Conservation (phyloP, 2,888 invertebrate species). For the Tenthredo scrophulariae region DNA sequence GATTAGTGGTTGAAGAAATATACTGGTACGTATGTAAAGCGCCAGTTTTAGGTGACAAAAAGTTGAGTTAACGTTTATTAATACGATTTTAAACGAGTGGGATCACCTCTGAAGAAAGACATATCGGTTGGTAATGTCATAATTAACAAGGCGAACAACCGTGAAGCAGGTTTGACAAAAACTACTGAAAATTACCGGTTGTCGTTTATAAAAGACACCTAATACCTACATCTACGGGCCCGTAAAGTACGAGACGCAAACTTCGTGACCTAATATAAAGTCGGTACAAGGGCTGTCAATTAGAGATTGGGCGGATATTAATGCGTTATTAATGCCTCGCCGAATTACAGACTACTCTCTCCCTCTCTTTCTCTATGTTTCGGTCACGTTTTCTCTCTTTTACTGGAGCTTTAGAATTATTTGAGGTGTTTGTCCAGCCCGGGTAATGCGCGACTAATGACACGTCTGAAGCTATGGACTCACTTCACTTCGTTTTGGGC, state of each 20-base stretch:
- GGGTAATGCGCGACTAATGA: constrained; percentile 36
- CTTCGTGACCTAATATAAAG: not conserved
- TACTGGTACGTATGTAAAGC: not conserved
- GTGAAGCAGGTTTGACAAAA: constrained; percentile 45
- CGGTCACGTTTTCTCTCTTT: not conserved
- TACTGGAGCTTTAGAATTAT: not conserved
- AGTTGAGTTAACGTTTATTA: constrained; percentile 6
- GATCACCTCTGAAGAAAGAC: constrained; percentile 25
- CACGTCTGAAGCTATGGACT: not conserved
- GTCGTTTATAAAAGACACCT: not conserved
- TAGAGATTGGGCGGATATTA: constrained; percentile 42
- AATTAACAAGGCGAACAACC: constrained; percentile 44
- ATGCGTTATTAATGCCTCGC: constrained; percentile 48
- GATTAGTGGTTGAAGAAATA: not conserved
- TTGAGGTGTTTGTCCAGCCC: constrained; percentile 32
- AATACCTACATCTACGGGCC: not conserved
- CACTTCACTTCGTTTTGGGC: constrained; percentile 22
- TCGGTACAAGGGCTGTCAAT: constrained; percentile 32
- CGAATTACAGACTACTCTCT: not conserved
- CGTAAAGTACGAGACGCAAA: not conserved
- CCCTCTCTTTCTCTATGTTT: not conserved
- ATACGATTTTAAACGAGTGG: constrained; percentile 47
- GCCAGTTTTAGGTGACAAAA: not conserved
- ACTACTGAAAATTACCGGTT: constrained; percentile 43
- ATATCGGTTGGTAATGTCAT: constrained; percentile 54